A percentile compares a stretch with the other conserved stretches of the same genome.
These are phyloP conservation scores for Chlorops oryzae DNA, from an alignment of 1,140 invertebrate genomes.

Conservation along the genomic window DNA sequence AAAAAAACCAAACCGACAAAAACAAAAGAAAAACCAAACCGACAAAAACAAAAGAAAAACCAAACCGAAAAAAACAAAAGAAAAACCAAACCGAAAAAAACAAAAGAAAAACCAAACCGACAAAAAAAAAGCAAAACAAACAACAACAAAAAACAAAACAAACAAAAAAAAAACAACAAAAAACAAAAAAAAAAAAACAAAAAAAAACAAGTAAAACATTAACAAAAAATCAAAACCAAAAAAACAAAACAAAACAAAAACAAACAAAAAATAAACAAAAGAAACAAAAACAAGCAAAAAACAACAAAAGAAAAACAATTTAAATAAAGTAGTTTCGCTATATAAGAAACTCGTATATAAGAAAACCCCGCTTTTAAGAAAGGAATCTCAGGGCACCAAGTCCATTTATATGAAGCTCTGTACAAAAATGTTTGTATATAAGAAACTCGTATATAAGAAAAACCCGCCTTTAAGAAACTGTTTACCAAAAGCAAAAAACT, in stretches of 20 bases:
- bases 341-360: too few species aligned
- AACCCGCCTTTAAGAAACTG: too few species aligned
- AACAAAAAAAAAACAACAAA: not conserved
- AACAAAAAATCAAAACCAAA: not conserved
- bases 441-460: too few species aligned
- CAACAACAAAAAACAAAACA: not conserved
- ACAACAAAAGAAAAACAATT: constrained; percentile 4
- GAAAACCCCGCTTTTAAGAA: too few species aligned
- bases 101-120: not conserved
- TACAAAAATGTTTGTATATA: too few species aligned
- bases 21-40: not conserved
- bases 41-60: not conserved
- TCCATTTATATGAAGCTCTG: too few species aligned
- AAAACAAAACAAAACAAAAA: constrained; percentile 2
- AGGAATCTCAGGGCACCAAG: too few species aligned
- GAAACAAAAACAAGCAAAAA: not conserved
- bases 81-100: constrained; percentile 3
- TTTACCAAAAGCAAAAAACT: too few species aligned
- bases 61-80: not conserved
- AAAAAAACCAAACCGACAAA: not conserved
- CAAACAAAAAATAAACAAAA: not conserved
- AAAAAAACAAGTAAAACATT: not conserved
- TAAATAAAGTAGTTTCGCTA: too few species aligned
- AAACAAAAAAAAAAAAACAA: not conserved
- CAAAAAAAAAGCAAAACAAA: not conserved